phyloP scores from a whole-genome alignment of 1,140 invertebrate genomes.

The Aphaenogaster rudis region DNA sequence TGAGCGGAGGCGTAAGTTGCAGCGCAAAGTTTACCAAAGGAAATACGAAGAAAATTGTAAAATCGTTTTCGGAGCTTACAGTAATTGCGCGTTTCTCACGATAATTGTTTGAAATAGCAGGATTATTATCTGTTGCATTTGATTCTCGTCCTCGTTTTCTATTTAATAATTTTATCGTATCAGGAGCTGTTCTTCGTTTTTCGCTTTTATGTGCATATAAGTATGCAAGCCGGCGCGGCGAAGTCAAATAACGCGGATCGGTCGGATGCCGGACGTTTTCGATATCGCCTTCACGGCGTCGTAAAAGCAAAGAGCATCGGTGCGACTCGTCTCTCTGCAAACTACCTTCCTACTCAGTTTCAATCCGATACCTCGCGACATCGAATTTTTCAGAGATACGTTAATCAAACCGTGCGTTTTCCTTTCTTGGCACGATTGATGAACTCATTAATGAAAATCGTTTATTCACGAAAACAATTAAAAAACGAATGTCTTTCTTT shows the following conservation, averaged over 20 bases:
- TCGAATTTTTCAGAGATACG: slow-evolving; percentile 9
- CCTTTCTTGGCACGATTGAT: neutral
- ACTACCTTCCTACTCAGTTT: slow-evolving; percentile 11
- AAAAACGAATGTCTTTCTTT: neutral
- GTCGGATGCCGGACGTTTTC: neutral
- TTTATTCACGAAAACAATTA: neutral
- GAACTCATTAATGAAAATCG: neutral
- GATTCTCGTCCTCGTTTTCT: neutral
- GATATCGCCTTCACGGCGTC: slow-evolving; percentile 17
- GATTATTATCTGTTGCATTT: neutral
- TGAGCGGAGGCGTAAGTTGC: neutral
- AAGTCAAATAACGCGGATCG: neutral
- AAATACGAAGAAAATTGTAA: neutral
- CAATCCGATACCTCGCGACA: neutral
- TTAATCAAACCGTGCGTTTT: neutral
- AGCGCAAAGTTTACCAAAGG: slow-evolving; percentile 17
- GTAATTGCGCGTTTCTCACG: slow-evolving; percentile 8
- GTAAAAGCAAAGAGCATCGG: slow-evolving; percentile 8
- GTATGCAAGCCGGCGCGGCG: neutral
- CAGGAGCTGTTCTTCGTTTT: neutral
- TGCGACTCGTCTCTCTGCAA: neutral
- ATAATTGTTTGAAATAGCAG: neutral
- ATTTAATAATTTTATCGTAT: neutral
- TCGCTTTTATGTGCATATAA: neutral
- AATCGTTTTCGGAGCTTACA: neutral